Evolutionary conservation across 2,797 vertebrate genomes (phyloP).

Genomic region (Alfaro cultratus): DNA sequence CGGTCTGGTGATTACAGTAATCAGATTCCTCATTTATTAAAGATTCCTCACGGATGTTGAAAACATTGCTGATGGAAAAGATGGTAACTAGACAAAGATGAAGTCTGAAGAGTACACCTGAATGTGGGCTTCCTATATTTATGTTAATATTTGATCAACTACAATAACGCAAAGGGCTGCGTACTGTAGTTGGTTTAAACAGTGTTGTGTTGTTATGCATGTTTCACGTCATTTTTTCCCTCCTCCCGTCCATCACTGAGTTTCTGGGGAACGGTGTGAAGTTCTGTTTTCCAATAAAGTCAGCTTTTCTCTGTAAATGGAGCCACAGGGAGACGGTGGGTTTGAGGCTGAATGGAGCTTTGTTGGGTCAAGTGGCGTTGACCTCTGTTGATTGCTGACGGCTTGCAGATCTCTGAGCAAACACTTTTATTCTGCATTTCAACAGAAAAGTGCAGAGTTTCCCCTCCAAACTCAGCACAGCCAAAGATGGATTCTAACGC

Average conservation of each 20-base stretch:
- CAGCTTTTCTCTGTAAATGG: slow-evolving; percentile 6
- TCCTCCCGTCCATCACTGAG: not conserved
- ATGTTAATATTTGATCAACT: not conserved
- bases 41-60: not conserved
- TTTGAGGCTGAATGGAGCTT: slow-evolving; percentile 37
- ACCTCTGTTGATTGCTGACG: slow-evolving; percentile 44
- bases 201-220: not conserved
- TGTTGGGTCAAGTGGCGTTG: slow-evolving; percentile 46
- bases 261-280: not conserved
- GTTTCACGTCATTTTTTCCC: not conserved
- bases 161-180: not conserved
- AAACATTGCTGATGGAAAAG: not conserved
- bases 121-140: not conserved
- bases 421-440: slow-evolving; percentile 12
- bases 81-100: not conserved
- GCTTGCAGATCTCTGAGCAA: slow-evolving; percentile 27
- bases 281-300: slow-evolving; percentile 12
- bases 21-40: not conserved
- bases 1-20: not conserved
- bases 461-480: not conserved
- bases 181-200: not conserved
- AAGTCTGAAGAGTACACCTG: not conserved
- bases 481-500: not conserved
- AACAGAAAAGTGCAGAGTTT: not conserved
- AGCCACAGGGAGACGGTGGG: slow-evolving; percentile 2